A percentile compares a stretch with the other conserved stretches of the same genome.
These are phyloP conservation scores for Equus przewalskii DNA, from an alignment of 2,113 vertebrate species.

Conservation along the genomic window DNA sequence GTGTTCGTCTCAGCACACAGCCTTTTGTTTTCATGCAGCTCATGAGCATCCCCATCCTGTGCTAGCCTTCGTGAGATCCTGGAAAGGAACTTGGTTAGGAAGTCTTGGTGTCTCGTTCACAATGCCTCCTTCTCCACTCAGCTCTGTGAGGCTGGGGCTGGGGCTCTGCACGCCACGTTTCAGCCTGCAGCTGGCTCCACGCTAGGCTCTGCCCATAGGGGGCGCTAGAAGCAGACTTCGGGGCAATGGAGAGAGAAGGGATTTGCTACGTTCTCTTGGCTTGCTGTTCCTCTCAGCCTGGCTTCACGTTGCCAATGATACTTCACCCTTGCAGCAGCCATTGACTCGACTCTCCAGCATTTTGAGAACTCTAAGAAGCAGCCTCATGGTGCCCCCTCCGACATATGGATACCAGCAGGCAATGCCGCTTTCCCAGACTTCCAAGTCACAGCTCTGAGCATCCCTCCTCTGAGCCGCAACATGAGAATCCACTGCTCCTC, in stretches of 20 bases:
- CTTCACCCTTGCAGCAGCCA: rapidly evolving
- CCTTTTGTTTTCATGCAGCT: neutral
- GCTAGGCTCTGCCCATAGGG: rapidly evolving
- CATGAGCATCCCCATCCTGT: neutral
- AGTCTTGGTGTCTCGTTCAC: rapidly evolving
- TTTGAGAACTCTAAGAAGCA: neutral
- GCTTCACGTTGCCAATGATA: neutral
- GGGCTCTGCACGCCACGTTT: rapidly evolving
- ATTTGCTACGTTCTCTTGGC: rapidly evolving
- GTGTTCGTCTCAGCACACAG: neutral
- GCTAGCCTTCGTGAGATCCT: neutral
- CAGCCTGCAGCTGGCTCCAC: rapidly evolving
- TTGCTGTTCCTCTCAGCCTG: neutral
- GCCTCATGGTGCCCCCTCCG: rapidly evolving
- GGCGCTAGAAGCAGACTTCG: neutral
- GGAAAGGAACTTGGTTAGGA: rapidly evolving
- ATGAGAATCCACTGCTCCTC: neutral
- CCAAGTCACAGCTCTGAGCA: neutral
- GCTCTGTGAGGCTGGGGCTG: rapidly evolving
- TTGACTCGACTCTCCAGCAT: neutral
- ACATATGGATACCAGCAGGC: neutral
- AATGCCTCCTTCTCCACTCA: rapidly evolving
- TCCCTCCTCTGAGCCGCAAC: too few relatives aligned
- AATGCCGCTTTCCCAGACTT: neutral
- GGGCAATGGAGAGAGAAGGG: too few relatives aligned